phyloP scores from a whole-genome alignment of 1,140 invertebrate genomes.

The Tenebrio molitor region DNA sequence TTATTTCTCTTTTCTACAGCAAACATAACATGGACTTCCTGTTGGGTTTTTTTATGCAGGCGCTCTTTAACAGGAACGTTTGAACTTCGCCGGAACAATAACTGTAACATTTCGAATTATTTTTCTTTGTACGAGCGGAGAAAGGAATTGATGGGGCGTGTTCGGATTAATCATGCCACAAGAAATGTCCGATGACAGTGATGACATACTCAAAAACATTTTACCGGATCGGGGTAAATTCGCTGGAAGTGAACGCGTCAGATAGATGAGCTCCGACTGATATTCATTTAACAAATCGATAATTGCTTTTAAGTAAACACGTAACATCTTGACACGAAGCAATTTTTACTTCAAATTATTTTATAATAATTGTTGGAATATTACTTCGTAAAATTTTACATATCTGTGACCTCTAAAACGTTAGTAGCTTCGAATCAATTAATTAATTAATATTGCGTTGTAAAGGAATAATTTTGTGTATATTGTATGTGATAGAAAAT shows the following conservation, averaged over 20 bases:
- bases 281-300: no score
- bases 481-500: no score
- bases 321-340: no score
- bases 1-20: conserved; percentile 39
- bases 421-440: no score
- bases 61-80: conserved; percentile 36
- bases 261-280: no score
- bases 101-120: conserved; percentile 16
- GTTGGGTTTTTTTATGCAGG: conserved; percentile 33
- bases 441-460: no score
- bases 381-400: no score
- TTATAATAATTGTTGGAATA: no score
- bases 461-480: no score
- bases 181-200: not conserved
- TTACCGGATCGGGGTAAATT: not conserved
- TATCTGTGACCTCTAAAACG: no score
- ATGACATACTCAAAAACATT: not conserved
- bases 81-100: conserved; percentile 26
- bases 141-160: not conserved
- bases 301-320: no score
- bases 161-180: not conserved
- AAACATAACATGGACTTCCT: conserved; percentile 41
- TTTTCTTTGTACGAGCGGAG: not conserved
- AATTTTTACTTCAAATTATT: no score
- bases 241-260: not conserved